A percentile compares a stretch with the other conserved stretches of the same genome.
Conservation (phyloP, 2,888 invertebrate species). For the Glyphotaelius pellucidus region DNA sequence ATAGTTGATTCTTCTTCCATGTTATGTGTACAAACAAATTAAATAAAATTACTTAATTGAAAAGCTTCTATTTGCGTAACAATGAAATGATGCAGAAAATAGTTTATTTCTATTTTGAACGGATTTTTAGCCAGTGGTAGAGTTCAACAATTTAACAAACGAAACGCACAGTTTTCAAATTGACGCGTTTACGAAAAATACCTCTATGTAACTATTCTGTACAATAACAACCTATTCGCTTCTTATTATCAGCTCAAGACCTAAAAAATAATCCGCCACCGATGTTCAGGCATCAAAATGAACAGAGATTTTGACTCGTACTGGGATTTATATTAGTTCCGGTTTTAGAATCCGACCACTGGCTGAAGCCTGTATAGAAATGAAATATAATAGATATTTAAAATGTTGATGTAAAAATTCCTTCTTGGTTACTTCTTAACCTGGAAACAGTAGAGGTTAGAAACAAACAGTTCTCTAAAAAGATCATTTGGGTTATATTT, state of each 20-base stretch:
- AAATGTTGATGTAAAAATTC: background rate
- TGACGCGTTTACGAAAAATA: background rate
- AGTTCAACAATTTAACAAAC: no score
- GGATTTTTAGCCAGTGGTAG: background rate
- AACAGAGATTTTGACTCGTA: no score
- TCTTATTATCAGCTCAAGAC: background rate
- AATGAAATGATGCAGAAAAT: background rate
- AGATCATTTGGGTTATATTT: constrained; percentile 31
- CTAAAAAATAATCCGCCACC: background rate
- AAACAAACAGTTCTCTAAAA: constrained; percentile 25
- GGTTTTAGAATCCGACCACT: background rate
- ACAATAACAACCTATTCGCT: background rate
- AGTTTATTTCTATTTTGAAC: background rate
- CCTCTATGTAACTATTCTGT: background rate
- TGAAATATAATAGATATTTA: background rate
- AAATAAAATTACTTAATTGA: background rate
- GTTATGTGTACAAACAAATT: background rate
- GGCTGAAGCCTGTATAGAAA: background rate
- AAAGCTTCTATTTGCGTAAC: background rate
- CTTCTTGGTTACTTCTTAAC: constrained; percentile 40
- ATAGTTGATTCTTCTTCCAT: background rate
- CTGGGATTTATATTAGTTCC: background rate
- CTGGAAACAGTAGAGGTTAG: constrained; percentile 28
- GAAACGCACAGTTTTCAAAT: no score
- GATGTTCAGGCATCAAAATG: background rate